Base-by-base conservation (phyloP, 2,797 vertebrate species). In the Lagorchestes hirsutus region DNA sequence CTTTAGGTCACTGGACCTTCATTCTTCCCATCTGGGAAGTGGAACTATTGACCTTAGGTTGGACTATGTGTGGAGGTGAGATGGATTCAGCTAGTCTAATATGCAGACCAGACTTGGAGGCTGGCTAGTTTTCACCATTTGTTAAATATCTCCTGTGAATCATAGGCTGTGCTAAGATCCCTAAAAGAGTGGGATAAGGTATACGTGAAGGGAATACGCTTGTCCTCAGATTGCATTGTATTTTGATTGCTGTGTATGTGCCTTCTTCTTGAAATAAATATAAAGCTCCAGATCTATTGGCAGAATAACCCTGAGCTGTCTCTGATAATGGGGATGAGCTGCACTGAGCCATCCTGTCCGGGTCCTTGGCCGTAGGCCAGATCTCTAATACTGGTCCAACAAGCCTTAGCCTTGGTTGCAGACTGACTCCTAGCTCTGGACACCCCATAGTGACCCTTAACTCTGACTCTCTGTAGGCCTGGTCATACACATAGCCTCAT, bases 71-170 rank as follows among this genome's bases (percentile, higher is more conserved):
- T 82, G n/a, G n/a, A 46, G 40, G 40, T 4, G 16, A 74, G 62
- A 74, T 40, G 40, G 22, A 11, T 2, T 8, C 74, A 4, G 40
- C 34, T 46, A 8, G 34, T n/a, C 62, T 16, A n/a, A 22, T 46
- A 9, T 27, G 22, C 40, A 82, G 74, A 46, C 74, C 22, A 27
- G n/a, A 10, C 46, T 46, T 82, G 40, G 9, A 46, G 40, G 40
- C 22, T 82, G 67, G 67, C 16, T 9, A 82, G n/a, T 46, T 82
- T 46, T 82, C 22, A 46, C 74, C 40, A 87, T 27, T 87, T 87
- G 12, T n/a, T 92, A 74, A 90, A 46, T 74, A 16, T 92, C 34
- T 94, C 57, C 92, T 54, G 52, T 92, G 54, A 93, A 56, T 67
- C 27, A 0, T 0, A 50, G 57, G 10, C 55, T 93, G 62, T 91